Evolutionary conservation across 1,140 invertebrate genomes (phyloP).

Genomic region (Dysdera silvatica): DNA sequence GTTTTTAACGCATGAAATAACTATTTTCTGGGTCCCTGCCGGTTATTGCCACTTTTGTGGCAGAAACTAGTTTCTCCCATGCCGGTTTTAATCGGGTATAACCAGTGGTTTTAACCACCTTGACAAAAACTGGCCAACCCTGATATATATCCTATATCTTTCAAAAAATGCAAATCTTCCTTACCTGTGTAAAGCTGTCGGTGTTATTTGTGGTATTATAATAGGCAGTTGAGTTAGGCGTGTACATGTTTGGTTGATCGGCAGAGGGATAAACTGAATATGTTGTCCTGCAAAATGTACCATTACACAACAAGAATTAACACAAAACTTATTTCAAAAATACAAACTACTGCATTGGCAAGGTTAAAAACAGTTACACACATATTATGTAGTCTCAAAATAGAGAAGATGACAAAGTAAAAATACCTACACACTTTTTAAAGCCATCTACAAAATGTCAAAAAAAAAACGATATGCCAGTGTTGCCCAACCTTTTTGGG

Average conservation of each 20-base stretch:
- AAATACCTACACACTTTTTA: not conserved
- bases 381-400: not conserved
- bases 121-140: no score
- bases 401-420: not conserved
- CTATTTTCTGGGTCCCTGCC: no score
- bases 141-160: no score
- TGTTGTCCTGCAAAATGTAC: slow-evolving; percentile 12
- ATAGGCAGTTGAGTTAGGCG: slow-evolving; percentile 19
- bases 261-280: slow-evolving; percentile 25
- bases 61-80: no score
- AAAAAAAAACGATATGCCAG: no score
- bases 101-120: no score
- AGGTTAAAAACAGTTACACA: not conserved
- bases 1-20: no score
- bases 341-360: not conserved
- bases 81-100: no score
- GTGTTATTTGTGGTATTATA: slow-evolving; percentile 18
- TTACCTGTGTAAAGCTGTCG: slow-evolving; percentile 22
- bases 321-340: not conserved
- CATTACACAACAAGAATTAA: not conserved
- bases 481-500: no score
- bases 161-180: no score
- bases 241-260: slow-evolving; percentile 22
- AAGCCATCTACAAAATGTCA: no score
- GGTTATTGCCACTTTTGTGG: no score